Evolutionary conservation across 2,797 vertebrate species (phyloP), one percentile per base, ranked within the genome.

Genomic region (Argyrosomus regius): DNA sequence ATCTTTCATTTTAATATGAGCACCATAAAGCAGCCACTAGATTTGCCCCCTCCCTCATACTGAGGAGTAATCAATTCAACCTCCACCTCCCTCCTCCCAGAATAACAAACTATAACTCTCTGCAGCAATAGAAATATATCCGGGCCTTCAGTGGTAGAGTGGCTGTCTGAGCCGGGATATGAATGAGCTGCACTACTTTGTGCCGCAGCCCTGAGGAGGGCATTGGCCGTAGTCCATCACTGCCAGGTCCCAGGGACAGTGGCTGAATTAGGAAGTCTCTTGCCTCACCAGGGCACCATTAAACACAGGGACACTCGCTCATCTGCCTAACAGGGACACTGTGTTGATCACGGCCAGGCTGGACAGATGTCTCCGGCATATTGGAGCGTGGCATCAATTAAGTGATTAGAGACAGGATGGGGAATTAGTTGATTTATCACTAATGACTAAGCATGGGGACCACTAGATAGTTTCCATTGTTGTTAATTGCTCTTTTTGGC

Each of bases 191-290:
- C 56, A 71, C 54, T 69, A 54, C 71, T 87, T 69, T 71, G 60
- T 85, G 76, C 74, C 35, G 71, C 75, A 69, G 81, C 82, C 85
- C 87, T 13, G 81, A 80, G 85, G 78, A 82, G 49, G 61, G 12
- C 63, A 61, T 57, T 77, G 66, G 81, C 56, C 20, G 35, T 22
- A 78, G 84, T 92, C 85, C 78, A 84, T 93, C 86, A 93, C 79
- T 77, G 83, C 78, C 87, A 72, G 61, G 59, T 83, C 70, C 54
- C 77, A 71, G 78, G 81, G 86, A 87, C 72, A 79, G 78, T 24
- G 72, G 80, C 80, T 85, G 83, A 82, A 77, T 83, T 35, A 80
- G 81, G 77, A 61, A 80, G 58, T 67, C 39, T 72, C 63, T 41
- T n/a, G 59, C 75, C 75, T 82, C 84, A 65, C 64, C 67, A 56